phyloP scores from a whole-genome alignment of 2,113 vertebrate genomes.

The Notechis scutatus region DNA sequence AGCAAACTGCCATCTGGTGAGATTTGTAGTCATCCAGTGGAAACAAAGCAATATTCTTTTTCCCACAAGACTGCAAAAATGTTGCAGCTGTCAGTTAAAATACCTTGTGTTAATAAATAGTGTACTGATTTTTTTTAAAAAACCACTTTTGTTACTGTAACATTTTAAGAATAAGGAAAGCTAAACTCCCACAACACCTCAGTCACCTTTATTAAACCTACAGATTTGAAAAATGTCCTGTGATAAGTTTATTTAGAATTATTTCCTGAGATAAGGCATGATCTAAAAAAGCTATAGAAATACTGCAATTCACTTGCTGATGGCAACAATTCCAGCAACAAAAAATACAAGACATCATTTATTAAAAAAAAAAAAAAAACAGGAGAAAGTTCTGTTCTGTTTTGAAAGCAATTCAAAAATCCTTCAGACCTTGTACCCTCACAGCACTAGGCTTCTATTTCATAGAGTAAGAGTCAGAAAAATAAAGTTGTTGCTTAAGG shows the following conservation, averaged over 20 bases:
- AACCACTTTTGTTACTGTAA: neutral
- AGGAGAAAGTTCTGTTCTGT: neutral
- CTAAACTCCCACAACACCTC: neutral
- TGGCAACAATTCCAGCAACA: neutral
- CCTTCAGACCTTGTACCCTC: neutral
- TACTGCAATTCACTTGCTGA: neutral
- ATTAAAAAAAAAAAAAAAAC: neutral
- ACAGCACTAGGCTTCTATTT: neutral
- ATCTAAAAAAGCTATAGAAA: neutral
- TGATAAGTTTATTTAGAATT: neutral
- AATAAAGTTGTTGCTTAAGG: neutral
- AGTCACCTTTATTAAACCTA: neutral
- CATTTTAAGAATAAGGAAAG: constrained; percentile 8
- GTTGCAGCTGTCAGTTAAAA: neutral
- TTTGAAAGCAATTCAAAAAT: neutral
- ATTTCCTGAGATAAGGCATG: neutral
- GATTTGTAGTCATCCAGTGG: neutral
- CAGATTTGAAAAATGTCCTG: neutral
- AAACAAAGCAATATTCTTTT: constrained; percentile 1
- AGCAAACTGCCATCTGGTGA: neutral
- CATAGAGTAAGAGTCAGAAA: neutral
- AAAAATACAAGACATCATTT: neutral
- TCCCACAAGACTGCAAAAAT: neutral
- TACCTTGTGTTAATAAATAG: constrained; percentile 4
- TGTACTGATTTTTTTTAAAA: too few species aligned